These are phyloP conservation scores for Diarsia dahlii DNA, from an alignment of 2,888 invertebrate genomes.

Conservation along the genomic window DNA sequence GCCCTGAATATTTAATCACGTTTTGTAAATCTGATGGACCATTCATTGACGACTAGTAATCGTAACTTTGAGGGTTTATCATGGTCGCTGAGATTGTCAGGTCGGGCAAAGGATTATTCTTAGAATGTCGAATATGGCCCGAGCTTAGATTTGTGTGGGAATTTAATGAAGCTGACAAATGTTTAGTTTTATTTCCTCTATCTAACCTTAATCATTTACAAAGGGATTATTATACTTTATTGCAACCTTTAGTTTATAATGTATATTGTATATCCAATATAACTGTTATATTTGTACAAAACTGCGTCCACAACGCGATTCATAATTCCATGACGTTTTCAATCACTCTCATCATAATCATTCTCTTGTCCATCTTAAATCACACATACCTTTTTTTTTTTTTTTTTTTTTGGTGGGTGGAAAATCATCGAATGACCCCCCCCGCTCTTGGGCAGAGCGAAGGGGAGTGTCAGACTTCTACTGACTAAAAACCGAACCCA, in stretches of 20 bases:
- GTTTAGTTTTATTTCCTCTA: not conserved
- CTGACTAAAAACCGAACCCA: too few relatives aligned
- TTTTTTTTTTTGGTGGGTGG: too few relatives aligned
- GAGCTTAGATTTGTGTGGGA: not conserved
- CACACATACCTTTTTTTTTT: constrained; percentile 42
- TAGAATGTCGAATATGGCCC: not conserved
- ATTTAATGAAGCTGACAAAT: not conserved
- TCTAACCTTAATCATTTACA: not conserved
- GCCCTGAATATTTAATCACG: constrained; percentile 55
- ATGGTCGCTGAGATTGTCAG: not conserved
- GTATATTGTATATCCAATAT: too few relatives aligned
- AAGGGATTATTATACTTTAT: not conserved
- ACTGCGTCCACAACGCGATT: not conserved
- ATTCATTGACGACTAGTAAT: not conserved
- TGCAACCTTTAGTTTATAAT: not conserved
- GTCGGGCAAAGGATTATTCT: not conserved
- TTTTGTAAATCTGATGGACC: not conserved
- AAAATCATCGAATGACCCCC: too few relatives aligned
- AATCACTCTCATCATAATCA: not conserved
- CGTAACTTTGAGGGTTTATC: not conserved
- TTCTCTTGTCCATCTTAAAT: not conserved
- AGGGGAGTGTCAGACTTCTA: too few relatives aligned
- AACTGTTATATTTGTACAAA: too few relatives aligned
- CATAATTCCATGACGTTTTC: not conserved
- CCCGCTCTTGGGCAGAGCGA: too few relatives aligned